Evolutionary conservation across 2,113 vertebrate species (phyloP).

Genomic region (Gadus chalcogrammus): DNA sequence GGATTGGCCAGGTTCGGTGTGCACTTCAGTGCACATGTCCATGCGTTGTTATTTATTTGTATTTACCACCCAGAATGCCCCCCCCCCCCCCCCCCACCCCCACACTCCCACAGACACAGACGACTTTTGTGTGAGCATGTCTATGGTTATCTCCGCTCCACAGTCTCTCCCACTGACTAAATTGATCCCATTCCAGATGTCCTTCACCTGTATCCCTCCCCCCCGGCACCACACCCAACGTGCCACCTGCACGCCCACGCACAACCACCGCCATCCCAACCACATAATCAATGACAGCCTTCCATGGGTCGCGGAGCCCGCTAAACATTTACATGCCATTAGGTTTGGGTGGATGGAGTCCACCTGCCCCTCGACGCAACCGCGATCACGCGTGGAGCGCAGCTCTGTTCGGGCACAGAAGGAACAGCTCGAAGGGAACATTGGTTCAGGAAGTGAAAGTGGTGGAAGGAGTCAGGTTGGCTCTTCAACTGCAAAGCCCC

Average conservation of each 20-base stretch:
- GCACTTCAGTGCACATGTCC: slow-evolving; percentile 13
- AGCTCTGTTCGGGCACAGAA: too few species aligned
- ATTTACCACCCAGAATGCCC: neutral
- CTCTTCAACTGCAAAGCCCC: too few species aligned
- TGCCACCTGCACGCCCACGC: slow-evolving; percentile 48
- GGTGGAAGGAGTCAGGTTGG: too few species aligned
- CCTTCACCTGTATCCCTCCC: slow-evolving; percentile 1
- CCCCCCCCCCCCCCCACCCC: too few species aligned
- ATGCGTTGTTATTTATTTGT: neutral
- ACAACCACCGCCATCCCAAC: slow-evolving; percentile 49
- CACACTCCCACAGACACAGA: slow-evolving; percentile 13
- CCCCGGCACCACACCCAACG: slow-evolving; percentile 42
- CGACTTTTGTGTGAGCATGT: slow-evolving; percentile 16
- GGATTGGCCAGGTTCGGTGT: slow-evolving; percentile 3
- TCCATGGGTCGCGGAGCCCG: slow-evolving; percentile 31
- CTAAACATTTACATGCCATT: slow-evolving; percentile 67
- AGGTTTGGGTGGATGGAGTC: slow-evolving; percentile 57
- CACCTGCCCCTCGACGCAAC: slow-evolving; percentile 52
- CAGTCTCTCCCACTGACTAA: slow-evolving; percentile 15
- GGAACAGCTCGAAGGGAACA: too few species aligned
- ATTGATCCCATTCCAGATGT: slow-evolving; percentile 53
- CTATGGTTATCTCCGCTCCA: slow-evolving; percentile 29
- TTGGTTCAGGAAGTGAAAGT: too few species aligned
- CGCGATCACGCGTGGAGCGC: neutral
- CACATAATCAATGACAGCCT: slow-evolving; percentile 43